Conservation (phyloP, 2,888 invertebrate genomes). For the Drosophila fulvimacula region DNA sequence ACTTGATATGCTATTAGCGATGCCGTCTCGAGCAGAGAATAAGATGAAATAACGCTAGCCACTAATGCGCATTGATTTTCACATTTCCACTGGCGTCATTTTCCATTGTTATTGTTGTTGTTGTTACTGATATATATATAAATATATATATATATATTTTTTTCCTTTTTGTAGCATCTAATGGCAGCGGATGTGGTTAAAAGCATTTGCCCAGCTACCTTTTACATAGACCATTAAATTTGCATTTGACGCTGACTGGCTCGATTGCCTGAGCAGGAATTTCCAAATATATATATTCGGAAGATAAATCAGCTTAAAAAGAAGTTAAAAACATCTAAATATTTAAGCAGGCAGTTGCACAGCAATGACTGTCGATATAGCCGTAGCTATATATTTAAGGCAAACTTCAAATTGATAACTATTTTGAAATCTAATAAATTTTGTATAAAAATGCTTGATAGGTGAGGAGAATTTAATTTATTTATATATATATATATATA, state of each 20-base stretch:
- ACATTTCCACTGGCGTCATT: constrained; percentile 68
- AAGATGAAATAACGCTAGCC: constrained; percentile 71
- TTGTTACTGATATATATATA: constrained; percentile 7
- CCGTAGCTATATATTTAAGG: no score
- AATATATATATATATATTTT: not conserved
- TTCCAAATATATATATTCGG: not conserved
- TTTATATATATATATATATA: no score
- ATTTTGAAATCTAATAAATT: no score
- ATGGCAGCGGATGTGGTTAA: constrained; percentile 80
- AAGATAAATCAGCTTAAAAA: constrained; percentile 12
- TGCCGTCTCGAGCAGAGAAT: constrained; percentile 32
- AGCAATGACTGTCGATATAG: not conserved
- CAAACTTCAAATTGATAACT: no score
- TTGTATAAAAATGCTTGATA: no score
- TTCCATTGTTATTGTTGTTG: constrained; percentile 59
- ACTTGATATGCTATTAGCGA: constrained; percentile 62
- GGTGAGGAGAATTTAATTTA: no score
- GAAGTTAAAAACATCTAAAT: constrained; percentile 40
- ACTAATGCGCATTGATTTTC: constrained; percentile 79
- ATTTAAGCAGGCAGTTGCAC: constrained; percentile 40
- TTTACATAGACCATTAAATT: constrained; percentile 79
- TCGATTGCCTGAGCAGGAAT: constrained; percentile 56
- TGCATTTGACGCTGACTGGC: constrained; percentile 78
- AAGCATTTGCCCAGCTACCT: constrained; percentile 77
- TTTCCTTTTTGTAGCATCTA: constrained; percentile 53